Conservation (phyloP, 35 echinoderm and acorn worm genomes). For the Heliocidaris erythrogramma region DNA sequence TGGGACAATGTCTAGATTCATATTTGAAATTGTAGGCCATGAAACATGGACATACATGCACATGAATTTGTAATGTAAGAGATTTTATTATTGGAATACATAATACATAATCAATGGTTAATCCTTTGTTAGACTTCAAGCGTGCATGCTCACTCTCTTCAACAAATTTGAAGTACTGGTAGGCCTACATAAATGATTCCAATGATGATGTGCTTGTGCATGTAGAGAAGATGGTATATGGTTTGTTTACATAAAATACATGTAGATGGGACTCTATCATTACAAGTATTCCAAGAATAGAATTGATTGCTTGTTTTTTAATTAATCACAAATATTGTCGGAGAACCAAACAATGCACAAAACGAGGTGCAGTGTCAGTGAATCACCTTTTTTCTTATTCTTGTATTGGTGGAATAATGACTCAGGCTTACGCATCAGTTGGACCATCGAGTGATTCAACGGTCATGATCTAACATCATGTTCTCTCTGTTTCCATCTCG, state of each 20-base stretch:
- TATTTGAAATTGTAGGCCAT: too few relatives aligned
- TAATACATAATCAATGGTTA: too few relatives aligned
- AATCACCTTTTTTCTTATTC: neutral
- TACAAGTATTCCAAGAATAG: neutral
- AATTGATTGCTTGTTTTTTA: neutral
- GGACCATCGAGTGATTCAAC: neutral
- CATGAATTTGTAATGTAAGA: too few relatives aligned
- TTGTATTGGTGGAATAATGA: conserved; percentile 6
- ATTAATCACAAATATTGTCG: neutral
- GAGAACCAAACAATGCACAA: neutral
- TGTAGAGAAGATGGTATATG: neutral
- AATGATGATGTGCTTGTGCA: neutral
- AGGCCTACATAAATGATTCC: too few relatives aligned
- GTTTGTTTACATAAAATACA: neutral
- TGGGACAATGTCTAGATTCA: too few relatives aligned
- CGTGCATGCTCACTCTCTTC: too few relatives aligned
- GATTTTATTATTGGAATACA: too few relatives aligned
- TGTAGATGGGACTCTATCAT: neutral
- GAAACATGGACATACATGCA: too few relatives aligned
- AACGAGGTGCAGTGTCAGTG: neutral
- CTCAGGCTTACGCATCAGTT: conserved; percentile 40
- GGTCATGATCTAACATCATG: neutral
- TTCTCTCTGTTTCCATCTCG: neutral
- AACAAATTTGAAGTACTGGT: too few relatives aligned
- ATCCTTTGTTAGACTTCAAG: too few relatives aligned